phyloP scores from a whole-genome alignment of 2,113 vertebrate genomes.

The Hydrolagus affinis region DNA sequence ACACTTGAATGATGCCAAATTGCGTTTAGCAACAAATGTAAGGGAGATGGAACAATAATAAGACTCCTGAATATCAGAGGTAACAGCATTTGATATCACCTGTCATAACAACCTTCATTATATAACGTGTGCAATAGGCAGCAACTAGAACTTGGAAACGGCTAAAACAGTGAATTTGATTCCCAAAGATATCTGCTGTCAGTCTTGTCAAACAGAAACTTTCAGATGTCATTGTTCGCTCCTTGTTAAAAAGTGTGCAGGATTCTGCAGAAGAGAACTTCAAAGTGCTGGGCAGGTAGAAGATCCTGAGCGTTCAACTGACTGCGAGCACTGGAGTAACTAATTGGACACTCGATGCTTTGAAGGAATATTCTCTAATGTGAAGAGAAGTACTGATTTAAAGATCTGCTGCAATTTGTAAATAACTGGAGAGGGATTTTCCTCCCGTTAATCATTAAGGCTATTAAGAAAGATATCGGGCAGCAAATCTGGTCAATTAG shows the following conservation, averaged over 20 bases:
- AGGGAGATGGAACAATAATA: not conserved
- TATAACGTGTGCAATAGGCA: not conserved
- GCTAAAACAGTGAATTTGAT: slow-evolving; percentile 2
- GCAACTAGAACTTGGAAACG: not conserved
- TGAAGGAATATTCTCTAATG: not conserved
- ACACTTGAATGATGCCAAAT: not conserved
- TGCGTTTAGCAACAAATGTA: not conserved
- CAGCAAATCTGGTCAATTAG: too few species aligned
- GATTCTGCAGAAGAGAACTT: not conserved
- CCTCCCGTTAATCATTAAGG: too few species aligned
- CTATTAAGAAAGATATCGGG: too few species aligned
- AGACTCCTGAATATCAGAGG: slow-evolving; percentile 3
- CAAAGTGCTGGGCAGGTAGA: not conserved
- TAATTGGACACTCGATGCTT: not conserved
- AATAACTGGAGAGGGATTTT: not conserved
- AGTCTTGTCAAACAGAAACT: not conserved
- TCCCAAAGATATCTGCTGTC: not conserved
- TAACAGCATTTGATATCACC: not conserved
- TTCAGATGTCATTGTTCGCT: not conserved
- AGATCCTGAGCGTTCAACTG: not conserved
- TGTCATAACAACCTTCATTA: slow-evolving; percentile 11
- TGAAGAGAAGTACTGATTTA: not conserved
- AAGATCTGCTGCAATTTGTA: not conserved
- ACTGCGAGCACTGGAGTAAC: not conserved
- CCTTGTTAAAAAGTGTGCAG: not conserved